Evolutionary conservation across 2,888 invertebrate genomes (phyloP), one percentile per base, ranked within the genome.

Genomic region (Subacronicta megacephala): DNA sequence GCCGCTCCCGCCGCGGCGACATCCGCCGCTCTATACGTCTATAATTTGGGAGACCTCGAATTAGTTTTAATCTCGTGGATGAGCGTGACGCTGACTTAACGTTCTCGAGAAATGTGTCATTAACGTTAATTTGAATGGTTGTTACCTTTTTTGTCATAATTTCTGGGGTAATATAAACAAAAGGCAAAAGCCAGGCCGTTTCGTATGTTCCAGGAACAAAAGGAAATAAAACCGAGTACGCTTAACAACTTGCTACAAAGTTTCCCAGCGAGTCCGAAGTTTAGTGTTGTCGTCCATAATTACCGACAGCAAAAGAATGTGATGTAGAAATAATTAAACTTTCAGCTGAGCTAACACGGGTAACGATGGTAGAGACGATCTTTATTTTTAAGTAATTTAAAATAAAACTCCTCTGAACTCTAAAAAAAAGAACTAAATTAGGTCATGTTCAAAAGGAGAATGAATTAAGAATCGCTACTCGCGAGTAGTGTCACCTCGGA

Each of bases 41-140:
- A 91, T 94, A 93, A 94, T 94, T 94, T 94, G 87, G 87, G 80
- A 90, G 90, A 92, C 92, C 90, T 90, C 93, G 87, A 92, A 94
- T 94, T 92, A 93, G 90, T 91, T 90, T 87, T 91, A 90, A 92
- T 91, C 88, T 89, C 87, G 80, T 81, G 83, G 87, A 89, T 82
- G 90, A 93, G 92, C 92, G 94, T 94, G 93, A 93, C 93, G 92
- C 87, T 84, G 83, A 78, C 85, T 81, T 80, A 81, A 81, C 81
- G 84, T 83, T 86, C 83, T 80, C 84, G 82, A 89, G 87, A 87
- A 89, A 92, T 93, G 86, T 93, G 92, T 92, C 93, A 93, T 93
- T 92, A 93, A 87, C 87, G 88, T 90, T 93, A 89, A 92, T 92
- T 91, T 87, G 78, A 87, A 88, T 85, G 84, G 90, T 89, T 89